Conservation (phyloP, 92 coral and sea anemone genomes). For the Desmophyllum pertusum region DNA sequence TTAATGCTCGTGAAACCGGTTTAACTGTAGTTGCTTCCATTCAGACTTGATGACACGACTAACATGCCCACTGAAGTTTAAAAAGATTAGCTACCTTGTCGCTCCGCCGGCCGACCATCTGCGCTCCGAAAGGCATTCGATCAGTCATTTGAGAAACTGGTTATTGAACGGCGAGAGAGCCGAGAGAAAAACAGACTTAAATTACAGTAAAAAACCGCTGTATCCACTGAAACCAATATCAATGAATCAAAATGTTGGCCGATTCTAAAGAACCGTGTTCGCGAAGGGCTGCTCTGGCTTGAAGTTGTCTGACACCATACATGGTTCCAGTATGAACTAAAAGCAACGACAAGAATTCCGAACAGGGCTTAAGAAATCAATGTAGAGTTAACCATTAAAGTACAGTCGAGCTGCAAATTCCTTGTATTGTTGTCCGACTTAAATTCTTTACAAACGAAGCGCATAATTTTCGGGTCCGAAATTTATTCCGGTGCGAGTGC, state of each 20-base stretch:
- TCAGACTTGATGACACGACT: not conserved
- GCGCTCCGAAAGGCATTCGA: not conserved
- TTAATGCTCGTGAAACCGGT: not conserved
- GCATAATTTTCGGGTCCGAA: slow-evolving; percentile 19
- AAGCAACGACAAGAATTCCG: not conserved
- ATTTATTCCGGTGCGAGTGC: slow-evolving; percentile 7
- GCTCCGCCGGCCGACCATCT: not conserved
- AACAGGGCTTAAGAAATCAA: not conserved
- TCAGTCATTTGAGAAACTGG: not conserved
- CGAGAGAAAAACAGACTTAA: slow-evolving; percentile 4
- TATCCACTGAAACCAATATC: slow-evolving; percentile 1
- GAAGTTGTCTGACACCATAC: too few relatives aligned
- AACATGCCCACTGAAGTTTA: not conserved
- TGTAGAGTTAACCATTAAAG: not conserved
- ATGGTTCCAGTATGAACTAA: not conserved
- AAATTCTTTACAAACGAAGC: slow-evolving; percentile 16
- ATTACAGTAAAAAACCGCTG: not conserved
- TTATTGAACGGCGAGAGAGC: not conserved
- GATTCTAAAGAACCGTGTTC: not conserved
- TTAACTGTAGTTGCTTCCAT: not conserved
- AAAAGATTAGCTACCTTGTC: not conserved
- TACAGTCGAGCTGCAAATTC: slow-evolving; percentile 2
- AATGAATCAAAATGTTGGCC: not conserved
- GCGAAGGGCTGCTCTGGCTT: slow-evolving; percentile 1
- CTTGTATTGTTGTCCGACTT: slow-evolving; percentile 21